phyloP scores from a whole-genome alignment of 2,888 invertebrate genomes.

The Gibbula magus region DNA sequence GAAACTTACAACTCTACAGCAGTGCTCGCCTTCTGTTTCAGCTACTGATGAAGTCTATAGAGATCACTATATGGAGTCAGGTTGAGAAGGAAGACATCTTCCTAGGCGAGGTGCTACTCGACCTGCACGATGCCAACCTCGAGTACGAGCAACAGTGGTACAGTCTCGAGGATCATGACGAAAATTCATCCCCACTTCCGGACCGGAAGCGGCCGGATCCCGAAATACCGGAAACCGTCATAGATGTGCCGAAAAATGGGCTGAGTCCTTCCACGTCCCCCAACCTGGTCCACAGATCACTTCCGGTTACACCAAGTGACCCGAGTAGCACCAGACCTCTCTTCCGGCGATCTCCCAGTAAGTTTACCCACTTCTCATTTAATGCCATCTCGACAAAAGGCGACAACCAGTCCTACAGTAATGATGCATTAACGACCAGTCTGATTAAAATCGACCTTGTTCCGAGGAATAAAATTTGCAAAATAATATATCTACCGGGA shows the following conservation, averaged over 20 bases:
- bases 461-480: no score
- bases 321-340: not conserved
- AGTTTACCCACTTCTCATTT: not conserved
- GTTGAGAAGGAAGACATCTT: constrained; percentile 84
- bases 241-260: not conserved
- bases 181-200: constrained; percentile 69
- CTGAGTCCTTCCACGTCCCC: constrained; percentile 2
- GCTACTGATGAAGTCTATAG: constrained; percentile 86
- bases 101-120: constrained; percentile 78
- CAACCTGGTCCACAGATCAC: not conserved
- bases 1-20: not conserved
- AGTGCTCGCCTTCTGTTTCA: constrained; percentile 22
- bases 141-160: constrained; percentile 94
- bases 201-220: constrained; percentile 28
- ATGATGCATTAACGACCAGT: no score
- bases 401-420: no score
- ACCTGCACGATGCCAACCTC: constrained; percentile 88
- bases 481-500: no score
- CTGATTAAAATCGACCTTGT: no score
- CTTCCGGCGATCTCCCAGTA: not conserved
- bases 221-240: not conserved
- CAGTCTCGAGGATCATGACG: constrained; percentile 71
- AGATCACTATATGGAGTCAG: constrained; percentile 92
- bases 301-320: not conserved
- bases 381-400: no score